Evolutionary conservation across 2,888 invertebrate genomes (phyloP).

Genomic region (Rutpela maculata): DNA sequence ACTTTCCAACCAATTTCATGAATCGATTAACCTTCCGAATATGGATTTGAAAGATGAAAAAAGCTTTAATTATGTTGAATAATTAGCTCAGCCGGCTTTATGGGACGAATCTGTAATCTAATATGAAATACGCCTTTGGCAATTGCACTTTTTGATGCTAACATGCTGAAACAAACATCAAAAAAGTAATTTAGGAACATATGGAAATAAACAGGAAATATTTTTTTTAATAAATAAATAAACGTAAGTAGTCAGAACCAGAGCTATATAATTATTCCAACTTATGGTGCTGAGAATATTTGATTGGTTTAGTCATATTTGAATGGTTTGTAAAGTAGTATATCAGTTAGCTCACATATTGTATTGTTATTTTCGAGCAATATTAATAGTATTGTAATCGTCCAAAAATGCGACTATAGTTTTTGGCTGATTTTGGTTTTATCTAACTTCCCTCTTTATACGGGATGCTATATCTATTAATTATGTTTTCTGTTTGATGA

Average conservation of each 20-base stretch:
- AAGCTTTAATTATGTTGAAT: constrained; percentile 17
- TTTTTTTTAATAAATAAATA: background rate
- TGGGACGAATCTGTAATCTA: background rate
- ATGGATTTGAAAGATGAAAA: constrained; percentile 6
- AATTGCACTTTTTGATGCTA: background rate
- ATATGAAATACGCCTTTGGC: background rate
- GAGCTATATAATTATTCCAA: no score
- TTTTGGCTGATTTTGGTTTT: no score
- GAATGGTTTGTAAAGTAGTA: no score
- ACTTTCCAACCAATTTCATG: constrained; percentile 19
- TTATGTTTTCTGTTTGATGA: no score
- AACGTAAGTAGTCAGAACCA: background rate
- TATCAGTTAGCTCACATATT: no score
- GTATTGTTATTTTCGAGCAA: no score
- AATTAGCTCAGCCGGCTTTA: constrained; percentile 10
- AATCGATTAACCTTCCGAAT: constrained; percentile 10
- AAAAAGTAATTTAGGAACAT: background rate
- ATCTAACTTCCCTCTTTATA: no score
- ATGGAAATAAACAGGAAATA: background rate
- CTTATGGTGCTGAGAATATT: no score
- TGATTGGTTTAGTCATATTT: no score
- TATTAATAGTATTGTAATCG: no score
- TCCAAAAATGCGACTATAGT: no score
- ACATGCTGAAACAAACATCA: background rate
- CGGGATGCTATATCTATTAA: no score